These are phyloP conservation scores for Paguma larvata DNA, from an alignment of 2,797 vertebrate genomes.

Conservation along the genomic window DNA sequence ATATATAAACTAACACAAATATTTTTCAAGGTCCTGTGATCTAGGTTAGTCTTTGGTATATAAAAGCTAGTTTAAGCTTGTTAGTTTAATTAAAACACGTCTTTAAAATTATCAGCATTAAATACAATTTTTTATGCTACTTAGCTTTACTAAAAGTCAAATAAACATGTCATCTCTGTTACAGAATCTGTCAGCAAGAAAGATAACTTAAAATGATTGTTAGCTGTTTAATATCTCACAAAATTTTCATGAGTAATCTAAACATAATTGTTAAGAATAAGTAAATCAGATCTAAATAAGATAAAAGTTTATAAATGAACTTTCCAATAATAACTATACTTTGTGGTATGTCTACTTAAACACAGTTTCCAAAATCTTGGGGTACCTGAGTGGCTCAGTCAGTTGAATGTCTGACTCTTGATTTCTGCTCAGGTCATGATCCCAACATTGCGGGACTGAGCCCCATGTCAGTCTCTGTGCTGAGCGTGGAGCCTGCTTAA, in stretches of 20 bases:
- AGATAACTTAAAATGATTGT: background rate
- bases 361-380: background rate
- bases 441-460: too few species aligned
- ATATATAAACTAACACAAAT: background rate
- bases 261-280: constrained; percentile 3
- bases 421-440: too few species aligned
- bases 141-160: background rate
- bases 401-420: too few species aligned
- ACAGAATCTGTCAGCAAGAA: background rate
- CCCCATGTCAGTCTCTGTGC: too few species aligned
- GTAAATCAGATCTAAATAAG: background rate
- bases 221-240: background rate
- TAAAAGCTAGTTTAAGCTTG: constrained; percentile 1
- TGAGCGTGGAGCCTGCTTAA: too few species aligned
- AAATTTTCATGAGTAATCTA: background rate
- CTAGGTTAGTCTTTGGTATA: background rate
- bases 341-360: background rate
- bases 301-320: background rate
- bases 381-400: too few species aligned
- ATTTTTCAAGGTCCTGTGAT: background rate
- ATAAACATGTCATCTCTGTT: background rate
- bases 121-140: background rate
- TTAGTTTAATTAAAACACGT: constrained; percentile 20
- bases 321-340: background rate
- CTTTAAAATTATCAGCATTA: background rate